Evolutionary conservation across 2,113 vertebrate genomes (phyloP), one percentile per base, ranked within the genome.

Genomic region (Pyrgilauda ruficollis): DNA sequence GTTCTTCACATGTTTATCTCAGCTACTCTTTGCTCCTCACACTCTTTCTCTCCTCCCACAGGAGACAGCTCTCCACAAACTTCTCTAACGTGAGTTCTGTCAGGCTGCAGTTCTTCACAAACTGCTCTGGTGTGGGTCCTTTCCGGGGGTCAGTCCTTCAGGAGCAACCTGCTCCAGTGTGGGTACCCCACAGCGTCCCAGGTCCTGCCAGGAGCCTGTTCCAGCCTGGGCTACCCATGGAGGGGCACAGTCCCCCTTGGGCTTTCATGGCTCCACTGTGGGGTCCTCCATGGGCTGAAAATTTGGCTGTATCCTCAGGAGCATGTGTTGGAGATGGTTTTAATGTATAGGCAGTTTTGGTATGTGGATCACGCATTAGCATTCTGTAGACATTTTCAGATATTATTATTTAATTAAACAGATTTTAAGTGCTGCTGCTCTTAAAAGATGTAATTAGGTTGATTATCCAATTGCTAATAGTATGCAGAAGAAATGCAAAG

Each of bases 221-320:
- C 28, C 37, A 52, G 24, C 6, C 1, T 9, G 13, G 8, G 27
- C 10, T 61, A 18, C 15, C 27, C 46, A 10, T 19, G 8, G 19
- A 6, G 8, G 47, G 20, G 15, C 44, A 11, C 58, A 66, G 22
- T 19, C 39, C 50, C 28, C 13, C 37, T 68, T 1, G 1, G 24
- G 33, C 13, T 62, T 17, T 23, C 7, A 6, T 31, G 33, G 33
- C 33, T 63, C 21, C 1, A 1, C 37, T 0, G 0, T 69, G 49
- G 30, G 18, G 5, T 39, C 15, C 13, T 59, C 39, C 19, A 12
- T 18, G 53, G 15, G 17, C 6, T 85, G 35, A 20, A 41, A 5
- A 74, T 88, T n/a, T 55, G 22, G 17, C 19, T 80, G 23, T 35
- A 21, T 53, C 53, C 37, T 93, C 24, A 63, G 56, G 63, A 80